A percentile compares a stretch with the other conserved stretches of the same genome.
Conservation (phyloP, 2,888 invertebrate genomes). For the Poecilus cupreus region DNA sequence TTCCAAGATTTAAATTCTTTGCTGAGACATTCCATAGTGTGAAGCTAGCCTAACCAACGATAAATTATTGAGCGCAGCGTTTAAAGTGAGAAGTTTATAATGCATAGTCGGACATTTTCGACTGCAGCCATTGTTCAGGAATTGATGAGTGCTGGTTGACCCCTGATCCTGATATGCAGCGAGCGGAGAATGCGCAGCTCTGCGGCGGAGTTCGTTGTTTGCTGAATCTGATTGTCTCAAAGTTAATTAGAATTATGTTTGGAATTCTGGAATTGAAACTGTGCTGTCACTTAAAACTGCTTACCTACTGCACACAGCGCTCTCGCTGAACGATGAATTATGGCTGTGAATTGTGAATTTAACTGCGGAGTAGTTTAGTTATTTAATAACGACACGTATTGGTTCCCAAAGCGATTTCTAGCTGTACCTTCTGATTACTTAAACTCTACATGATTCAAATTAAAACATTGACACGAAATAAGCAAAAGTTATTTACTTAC, state of each 20-base stretch:
- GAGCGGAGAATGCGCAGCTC: not conserved
- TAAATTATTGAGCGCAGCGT: slow-evolving; percentile 11
- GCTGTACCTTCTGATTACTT: no score
- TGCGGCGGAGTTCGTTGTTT: not conserved
- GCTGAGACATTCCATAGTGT: no score
- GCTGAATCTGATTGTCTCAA: not conserved
- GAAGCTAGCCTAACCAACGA: not conserved
- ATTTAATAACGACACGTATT: no score
- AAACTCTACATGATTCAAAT: no score
- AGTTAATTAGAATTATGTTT: slow-evolving; percentile 17
- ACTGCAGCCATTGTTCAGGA: not conserved
- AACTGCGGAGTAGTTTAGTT: no score
- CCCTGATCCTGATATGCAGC: slow-evolving; percentile 1
- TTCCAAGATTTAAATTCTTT: no score
- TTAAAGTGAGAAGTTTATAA: slow-evolving; percentile 37
- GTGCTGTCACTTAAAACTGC: not conserved
- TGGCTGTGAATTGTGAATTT: no score
- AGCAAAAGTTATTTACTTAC: no score
- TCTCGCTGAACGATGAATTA: not conserved
- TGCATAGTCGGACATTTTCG: not conserved
- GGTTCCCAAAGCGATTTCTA: no score
- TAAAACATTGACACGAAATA: no score
- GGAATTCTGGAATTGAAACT: slow-evolving; percentile 4
- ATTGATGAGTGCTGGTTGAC: not conserved
- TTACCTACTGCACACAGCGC: not conserved